Conservation (phyloP, 53 echinoderm and acorn worm species). For the Arbacia lixula region DNA sequence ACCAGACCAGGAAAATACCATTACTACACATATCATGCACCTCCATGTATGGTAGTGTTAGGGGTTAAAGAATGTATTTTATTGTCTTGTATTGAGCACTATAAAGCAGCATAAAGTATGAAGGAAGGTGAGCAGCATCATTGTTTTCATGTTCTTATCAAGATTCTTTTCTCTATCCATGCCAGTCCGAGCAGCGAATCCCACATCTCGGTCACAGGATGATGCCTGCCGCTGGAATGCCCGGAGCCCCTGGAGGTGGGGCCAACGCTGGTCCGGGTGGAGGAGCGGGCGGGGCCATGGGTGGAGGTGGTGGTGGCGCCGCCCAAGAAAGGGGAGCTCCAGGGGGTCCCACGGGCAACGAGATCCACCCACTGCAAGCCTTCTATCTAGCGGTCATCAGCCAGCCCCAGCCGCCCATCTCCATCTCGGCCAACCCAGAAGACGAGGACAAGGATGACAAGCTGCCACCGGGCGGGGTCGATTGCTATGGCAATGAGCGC, state of each 20-base stretch:
- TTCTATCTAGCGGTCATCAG: slow-evolving; percentile 77
- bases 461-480: slow-evolving; percentile 66
- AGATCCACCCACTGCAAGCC: slow-evolving; percentile 83
- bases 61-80: too few relatives aligned
- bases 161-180: slow-evolving; percentile 3
- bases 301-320: slow-evolving; percentile 7
- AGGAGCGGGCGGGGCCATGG: slow-evolving; percentile 35
- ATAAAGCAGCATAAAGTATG: too few relatives aligned
- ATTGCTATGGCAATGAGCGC: slow-evolving; percentile 91
- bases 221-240: slow-evolving; percentile 89
- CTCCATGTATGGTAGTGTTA: too few relatives aligned
- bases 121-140: too few relatives aligned
- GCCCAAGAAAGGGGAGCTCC: slow-evolving; percentile 31
- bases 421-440: slow-evolving; percentile 77
- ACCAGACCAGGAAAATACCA: too few relatives aligned
- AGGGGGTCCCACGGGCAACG: slow-evolving; percentile 61
- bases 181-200: slow-evolving; percentile 89
- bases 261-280: slow-evolving; percentile 49
- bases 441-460: slow-evolving; percentile 76
- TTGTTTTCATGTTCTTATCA: too few relatives aligned
- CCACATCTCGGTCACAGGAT: slow-evolving; percentile 88
- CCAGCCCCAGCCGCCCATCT: slow-evolving; percentile 89
- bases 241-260: slow-evolving; percentile 59
- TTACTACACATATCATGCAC: too few relatives aligned
- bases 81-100: too few relatives aligned